A percentile compares a stretch with the other conserved stretches of the same genome.
Conservation (phyloP, 2,888 invertebrate species). For the Ichneumon xanthorius region DNA sequence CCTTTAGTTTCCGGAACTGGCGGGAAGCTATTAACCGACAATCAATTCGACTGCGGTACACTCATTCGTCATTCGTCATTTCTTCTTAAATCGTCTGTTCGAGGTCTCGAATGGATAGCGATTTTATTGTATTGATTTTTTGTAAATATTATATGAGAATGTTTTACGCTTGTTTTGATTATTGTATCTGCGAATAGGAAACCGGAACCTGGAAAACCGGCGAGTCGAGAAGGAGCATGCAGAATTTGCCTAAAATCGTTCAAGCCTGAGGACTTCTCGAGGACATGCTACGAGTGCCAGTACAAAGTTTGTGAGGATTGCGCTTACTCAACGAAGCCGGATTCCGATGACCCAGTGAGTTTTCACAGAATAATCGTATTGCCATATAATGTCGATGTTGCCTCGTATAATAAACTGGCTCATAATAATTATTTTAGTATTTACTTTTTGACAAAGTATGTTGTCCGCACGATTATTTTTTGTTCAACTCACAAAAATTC, state of each 20-base stretch:
- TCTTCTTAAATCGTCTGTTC: background rate
- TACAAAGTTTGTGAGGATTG: slow-evolving; percentile 97
- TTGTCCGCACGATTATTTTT: slow-evolving; percentile 7
- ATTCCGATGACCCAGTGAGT: slow-evolving; percentile 93
- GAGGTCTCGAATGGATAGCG: too few species aligned
- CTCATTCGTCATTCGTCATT: background rate
- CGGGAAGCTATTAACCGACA: slow-evolving; percentile 5
- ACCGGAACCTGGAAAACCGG: slow-evolving; percentile 90
- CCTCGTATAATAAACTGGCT: background rate
- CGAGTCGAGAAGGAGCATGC: slow-evolving; percentile 92
- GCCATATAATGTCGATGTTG: background rate
- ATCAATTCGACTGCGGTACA: background rate
- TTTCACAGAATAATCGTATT: background rate
- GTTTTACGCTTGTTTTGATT: background rate
- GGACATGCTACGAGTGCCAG: slow-evolving; percentile 95
- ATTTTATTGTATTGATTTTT: background rate
- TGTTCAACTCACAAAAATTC: slow-evolving; percentile 14
- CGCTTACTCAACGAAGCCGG: slow-evolving; percentile 94
- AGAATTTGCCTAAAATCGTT: slow-evolving; percentile 95
- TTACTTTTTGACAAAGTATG: background rate
- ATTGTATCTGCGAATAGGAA: slow-evolving; percentile 77
- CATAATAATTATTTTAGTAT: background rate
- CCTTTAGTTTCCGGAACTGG: background rate
- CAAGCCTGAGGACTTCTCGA: slow-evolving; percentile 94
- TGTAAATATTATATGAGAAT: background rate